Conservation (phyloP, 2,797 vertebrate genomes). For the Tympanoctomys barrerae region DNA sequence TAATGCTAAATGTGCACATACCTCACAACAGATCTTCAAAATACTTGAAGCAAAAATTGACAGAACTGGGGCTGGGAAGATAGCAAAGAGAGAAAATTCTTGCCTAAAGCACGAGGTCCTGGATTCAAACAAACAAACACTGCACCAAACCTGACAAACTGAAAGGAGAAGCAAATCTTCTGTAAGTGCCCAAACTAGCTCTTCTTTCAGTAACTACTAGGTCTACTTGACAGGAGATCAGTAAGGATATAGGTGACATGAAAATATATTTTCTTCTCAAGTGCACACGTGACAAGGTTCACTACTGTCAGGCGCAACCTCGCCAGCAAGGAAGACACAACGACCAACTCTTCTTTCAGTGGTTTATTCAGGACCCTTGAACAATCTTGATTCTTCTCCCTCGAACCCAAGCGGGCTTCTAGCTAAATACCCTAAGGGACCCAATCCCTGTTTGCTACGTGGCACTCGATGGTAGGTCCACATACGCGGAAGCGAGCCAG, state of each 20-base stretch:
- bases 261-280: not conserved
- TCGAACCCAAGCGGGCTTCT: too few relatives aligned
- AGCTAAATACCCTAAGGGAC: too few relatives aligned
- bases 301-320: too few relatives aligned
- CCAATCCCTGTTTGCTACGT: too few relatives aligned
- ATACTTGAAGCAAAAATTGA: not conserved
- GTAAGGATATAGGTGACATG: not conserved
- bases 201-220: not conserved
- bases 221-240: not conserved
- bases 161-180: not conserved
- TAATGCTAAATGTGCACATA: not conserved
- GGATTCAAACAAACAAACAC: not conserved
- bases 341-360: too few relatives aligned
- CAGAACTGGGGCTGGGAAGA: not conserved
- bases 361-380: too few relatives aligned
- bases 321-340: too few relatives aligned
- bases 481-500: too few relatives aligned
- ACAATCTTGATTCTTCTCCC: too few relatives aligned
- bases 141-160: not conserved
- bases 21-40: not conserved
- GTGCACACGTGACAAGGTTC: not conserved
- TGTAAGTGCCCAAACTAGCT: not conserved
- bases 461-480: too few relatives aligned
- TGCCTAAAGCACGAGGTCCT: not conserved
- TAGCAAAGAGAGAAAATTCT: not conserved